Evolutionary conservation across 2,888 invertebrate genomes (phyloP).

Genomic region (Lycophotia porphyrea): DNA sequence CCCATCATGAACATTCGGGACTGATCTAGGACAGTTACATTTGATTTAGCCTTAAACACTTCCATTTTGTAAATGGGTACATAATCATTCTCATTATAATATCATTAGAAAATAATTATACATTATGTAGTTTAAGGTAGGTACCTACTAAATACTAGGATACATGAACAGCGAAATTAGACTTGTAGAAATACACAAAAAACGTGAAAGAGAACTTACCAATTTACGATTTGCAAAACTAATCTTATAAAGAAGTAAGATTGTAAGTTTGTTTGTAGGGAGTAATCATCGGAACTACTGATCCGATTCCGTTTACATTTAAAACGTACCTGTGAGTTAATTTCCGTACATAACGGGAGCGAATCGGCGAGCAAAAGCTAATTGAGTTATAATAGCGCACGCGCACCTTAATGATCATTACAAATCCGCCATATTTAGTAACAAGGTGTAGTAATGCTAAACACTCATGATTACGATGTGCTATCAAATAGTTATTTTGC

Average conservation of each 20-base stretch:
- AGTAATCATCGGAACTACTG: not conserved
- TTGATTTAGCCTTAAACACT: not conserved
- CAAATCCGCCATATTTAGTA: constrained; percentile 17
- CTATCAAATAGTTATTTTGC: constrained; percentile 14
- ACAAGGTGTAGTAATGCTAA: not conserved
- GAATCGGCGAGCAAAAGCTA: not conserved
- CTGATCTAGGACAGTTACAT: not conserved
- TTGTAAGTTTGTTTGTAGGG: not conserved
- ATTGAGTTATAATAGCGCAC: constrained; percentile 25
- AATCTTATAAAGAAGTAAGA: not conserved
- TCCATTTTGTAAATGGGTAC: not conserved
- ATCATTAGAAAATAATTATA: constrained; percentile 55
- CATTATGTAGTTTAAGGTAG: not conserved
- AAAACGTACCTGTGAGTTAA: not conserved
- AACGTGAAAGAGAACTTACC: not conserved
- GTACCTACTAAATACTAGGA: not conserved
- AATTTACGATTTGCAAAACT: not conserved
- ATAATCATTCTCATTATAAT: constrained; percentile 51
- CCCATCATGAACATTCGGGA: not conserved
- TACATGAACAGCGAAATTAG: constrained; percentile 19
- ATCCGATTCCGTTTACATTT: not conserved
- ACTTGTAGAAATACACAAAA: constrained; percentile 2
- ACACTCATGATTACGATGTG: constrained; percentile 24
- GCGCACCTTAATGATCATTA: not conserved
- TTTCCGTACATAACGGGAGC: not conserved